Evolutionary conservation across 2,888 invertebrate genomes (phyloP).

Genomic region (Ectropis crepuscularia): DNA sequence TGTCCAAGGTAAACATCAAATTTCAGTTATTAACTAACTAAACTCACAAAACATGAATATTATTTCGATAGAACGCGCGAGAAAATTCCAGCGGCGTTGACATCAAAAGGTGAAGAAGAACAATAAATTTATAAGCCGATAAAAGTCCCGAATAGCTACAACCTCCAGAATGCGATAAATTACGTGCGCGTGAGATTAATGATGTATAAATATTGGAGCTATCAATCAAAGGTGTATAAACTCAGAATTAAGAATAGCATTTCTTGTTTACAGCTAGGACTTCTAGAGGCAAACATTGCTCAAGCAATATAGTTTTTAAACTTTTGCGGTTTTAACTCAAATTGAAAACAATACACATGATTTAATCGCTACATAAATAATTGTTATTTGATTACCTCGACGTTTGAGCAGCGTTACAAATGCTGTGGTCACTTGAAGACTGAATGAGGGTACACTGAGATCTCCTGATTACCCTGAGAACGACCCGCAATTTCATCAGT

Average conservation of each 20-base stretch:
- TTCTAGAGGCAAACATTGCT: too few relatives aligned
- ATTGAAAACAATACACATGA: too few relatives aligned
- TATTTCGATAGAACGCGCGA: slow-evolving; percentile 30
- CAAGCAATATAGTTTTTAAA: too few relatives aligned
- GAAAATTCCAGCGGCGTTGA: slow-evolving; percentile 32
- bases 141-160: slow-evolving; percentile 42
- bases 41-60: slow-evolving; percentile 30
- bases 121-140: slow-evolving; percentile 46
- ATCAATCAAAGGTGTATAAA: slow-evolving; percentile 26
- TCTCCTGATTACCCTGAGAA: too few relatives aligned
- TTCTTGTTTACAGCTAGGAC: background rate
- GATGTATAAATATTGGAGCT: slow-evolving; percentile 30
- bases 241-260: slow-evolving; percentile 19
- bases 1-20: slow-evolving; percentile 21
- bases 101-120: slow-evolving; percentile 40
- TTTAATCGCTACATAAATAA: too few relatives aligned
- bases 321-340: too few relatives aligned
- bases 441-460: too few relatives aligned
- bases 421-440: too few relatives aligned
- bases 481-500: too few relatives aligned
- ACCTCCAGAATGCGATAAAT: slow-evolving; percentile 39
- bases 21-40: slow-evolving; percentile 20
- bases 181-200: slow-evolving; percentile 42
- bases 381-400: too few relatives aligned
- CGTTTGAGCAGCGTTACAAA: too few relatives aligned